Base-by-base conservation (phyloP, 2,797 vertebrate genomes). In the Megaceryle alcyon region DNA sequence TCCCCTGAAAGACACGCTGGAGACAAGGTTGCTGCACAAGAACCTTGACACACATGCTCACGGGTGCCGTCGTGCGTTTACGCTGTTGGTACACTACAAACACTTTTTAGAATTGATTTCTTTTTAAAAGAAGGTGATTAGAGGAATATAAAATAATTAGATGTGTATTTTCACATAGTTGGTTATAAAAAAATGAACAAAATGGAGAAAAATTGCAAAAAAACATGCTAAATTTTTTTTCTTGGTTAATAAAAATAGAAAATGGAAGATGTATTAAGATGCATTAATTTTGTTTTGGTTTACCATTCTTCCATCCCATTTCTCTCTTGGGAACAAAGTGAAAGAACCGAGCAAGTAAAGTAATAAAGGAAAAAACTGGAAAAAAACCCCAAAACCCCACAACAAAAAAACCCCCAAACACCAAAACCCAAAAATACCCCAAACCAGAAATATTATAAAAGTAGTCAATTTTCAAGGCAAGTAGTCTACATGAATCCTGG, bases 1-100 rank as follows among this genome's bases (percentile, higher is more conserved):
- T 19, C 9, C 48, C 21, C 33, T 33, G 43, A 8, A 56, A 65
- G 31, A 37, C 5, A 3, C 1, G 12, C 49, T 46, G 46, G 56
- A n/a, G 35, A n/a, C 0, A 2, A 64, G 54, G 35, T 0, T 23
- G 44, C 44, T 56, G 28, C 28, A 19, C 2, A 29, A 59, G 49
- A 64, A 11, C n/a, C 2, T 4, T 10, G 18, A 56, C 41, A 26
- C 44, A 44, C 59, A 33, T 5, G 12, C 33, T 61, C 22, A 9
- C 2, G 0, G 33, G 16, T 60, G 60, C 49, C 65, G n/a, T 10
- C 7, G 2, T 9, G 33, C 33, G 31, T 20, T 54, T 29, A 7
- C 31, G 8, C 2, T 22, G 16, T 48, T 76, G 59, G 35, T 3
- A 14, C 6, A 3, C 8, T 25, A 70, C 7, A 43, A 37, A 19